phyloP scores from a whole-genome alignment of 2,113 vertebrate species.

The Terrapene triunguis region DNA sequence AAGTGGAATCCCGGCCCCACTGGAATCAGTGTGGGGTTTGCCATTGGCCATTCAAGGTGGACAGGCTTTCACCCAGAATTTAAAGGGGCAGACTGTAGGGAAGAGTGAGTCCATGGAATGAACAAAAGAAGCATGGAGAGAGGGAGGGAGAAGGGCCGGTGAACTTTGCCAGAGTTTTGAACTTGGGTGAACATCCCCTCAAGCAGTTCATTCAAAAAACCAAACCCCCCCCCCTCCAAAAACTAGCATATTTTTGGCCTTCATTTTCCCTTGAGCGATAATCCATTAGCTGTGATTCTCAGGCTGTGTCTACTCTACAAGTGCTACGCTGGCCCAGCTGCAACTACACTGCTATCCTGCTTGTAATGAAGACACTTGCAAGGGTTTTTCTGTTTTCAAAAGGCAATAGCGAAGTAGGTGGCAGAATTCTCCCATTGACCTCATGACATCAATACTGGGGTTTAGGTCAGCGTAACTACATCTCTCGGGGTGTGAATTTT shows the following conservation, averaged over 20 bases:
- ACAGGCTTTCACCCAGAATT: background rate
- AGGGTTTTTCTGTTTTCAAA: no score
- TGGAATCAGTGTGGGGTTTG: background rate
- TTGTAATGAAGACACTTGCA: no score
- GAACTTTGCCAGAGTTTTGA: background rate
- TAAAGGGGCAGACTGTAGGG: background rate
- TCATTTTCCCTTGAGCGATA: background rate
- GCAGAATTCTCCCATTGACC: no score
- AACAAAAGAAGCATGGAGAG: background rate
- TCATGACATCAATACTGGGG: no score
- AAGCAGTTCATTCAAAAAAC: background rate
- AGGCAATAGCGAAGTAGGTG: no score
- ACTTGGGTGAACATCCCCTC: background rate
- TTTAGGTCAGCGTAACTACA: no score
- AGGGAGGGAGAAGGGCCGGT: background rate
- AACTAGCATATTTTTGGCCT: background rate
- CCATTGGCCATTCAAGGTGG: background rate
- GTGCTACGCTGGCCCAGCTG: no score
- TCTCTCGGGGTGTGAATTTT: no score
- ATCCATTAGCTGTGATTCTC: fast-evolving
- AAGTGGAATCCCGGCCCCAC: background rate
- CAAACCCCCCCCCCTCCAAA: background rate
- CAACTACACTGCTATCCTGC: no score
- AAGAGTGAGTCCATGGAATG: background rate
- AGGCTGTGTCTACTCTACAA: background rate